Percentiles rank a stretch among this genome's conserved stretches.
Evolutionary conservation across 2,797 vertebrate species (phyloP).

Genomic region (Gallirallus australis): DNA sequence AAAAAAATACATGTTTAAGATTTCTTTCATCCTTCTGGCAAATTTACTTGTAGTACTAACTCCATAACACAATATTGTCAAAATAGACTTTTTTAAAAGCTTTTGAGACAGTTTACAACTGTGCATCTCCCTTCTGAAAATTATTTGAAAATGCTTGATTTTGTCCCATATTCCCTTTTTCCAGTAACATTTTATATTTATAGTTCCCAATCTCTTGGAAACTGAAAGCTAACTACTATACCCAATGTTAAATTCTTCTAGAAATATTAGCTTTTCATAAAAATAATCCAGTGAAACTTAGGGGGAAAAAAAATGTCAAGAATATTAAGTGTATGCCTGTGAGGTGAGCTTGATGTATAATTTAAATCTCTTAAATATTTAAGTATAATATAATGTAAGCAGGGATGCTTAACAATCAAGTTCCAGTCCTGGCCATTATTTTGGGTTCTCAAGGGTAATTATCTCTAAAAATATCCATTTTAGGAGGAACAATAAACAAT

Average conservation of each 20-base stretch:
- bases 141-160: background rate
- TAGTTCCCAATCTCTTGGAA: background rate
- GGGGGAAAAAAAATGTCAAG: background rate
- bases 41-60: conserved; percentile 12
- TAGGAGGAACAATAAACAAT: background rate
- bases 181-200: background rate
- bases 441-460: background rate
- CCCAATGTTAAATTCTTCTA: background rate
- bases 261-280: background rate
- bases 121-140: conserved; percentile 16
- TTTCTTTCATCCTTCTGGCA: conserved; percentile 29
- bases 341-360: background rate
- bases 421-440: background rate
- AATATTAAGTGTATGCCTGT: background rate
- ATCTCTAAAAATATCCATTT: background rate
- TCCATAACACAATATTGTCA: conserved; percentile 26
- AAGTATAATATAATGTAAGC: background rate
- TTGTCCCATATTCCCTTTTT: background rate
- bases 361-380: background rate
- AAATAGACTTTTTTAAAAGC: background rate
- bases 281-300: background rate
- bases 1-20: conserved; percentile 63
- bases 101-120: conserved; percentile 12
- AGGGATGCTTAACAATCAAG: background rate
- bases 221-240: background rate